Evolutionary conservation across 2,888 invertebrate species (phyloP), one percentile per base, ranked within the genome.

Genomic region (Slavum lentiscoides): DNA sequence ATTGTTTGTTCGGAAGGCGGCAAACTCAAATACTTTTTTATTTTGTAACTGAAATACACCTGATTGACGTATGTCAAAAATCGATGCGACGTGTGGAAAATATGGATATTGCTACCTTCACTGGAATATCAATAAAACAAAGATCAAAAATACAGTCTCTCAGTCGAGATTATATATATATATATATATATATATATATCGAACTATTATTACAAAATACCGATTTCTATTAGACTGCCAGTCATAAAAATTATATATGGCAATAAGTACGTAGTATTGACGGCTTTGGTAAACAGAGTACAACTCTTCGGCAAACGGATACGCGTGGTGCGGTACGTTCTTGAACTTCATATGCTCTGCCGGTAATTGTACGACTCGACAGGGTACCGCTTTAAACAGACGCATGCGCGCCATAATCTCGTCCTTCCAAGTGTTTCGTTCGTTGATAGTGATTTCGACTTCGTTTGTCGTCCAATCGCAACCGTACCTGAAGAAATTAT

Each of bases 21-120:
- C 58, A 72, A 58, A 70, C 7, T 37, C 58, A 80, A 58, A 37
- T 66, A 80, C 8, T 72, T n/a, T 7, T 30, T 64, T 58, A 80
- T n/a, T n/a, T 72, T 80, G 21, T 72, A 66, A 8, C 80, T 64
- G 39, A 72, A 80, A 80, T 70, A 70, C 2, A 80, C 72, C 58
- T 72, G 80, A 8, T 58, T 55, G 0, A 66, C 13, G 15, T 80
- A 72, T 30, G 43, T 80, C 6, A 72, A 62, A 72, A 72, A 80
- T 11, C 66, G 70, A 66, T 80, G 43, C 11, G 70, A 58, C 62
- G 62, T 53, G 2, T 62, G 69, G 37, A 64, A 7, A 37, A 62
- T 3, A 62, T 70, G 53, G 11, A 53, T 39, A 30, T 77, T 62
- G 15, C 21, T 7, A 37, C 62, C 39, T 17, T 6, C 23, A 39